phyloP scores from a whole-genome alignment of 2,113 vertebrate genomes.

The Cephalopterus ornatus region DNA sequence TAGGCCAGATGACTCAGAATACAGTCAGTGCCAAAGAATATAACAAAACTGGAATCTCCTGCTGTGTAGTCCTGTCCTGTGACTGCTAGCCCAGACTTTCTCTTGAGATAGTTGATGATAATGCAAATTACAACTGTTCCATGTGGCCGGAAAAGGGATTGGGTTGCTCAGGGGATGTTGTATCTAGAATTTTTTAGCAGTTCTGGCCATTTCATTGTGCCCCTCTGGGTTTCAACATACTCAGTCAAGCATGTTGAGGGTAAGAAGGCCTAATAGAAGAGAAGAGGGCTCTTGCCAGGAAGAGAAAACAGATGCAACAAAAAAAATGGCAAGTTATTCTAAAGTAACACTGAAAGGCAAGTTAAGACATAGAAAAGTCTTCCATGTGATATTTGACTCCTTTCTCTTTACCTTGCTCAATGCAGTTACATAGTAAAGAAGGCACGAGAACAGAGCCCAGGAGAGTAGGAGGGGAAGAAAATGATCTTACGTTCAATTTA shows the following conservation, averaged over 20 bases:
- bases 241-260: background rate
- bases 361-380: background rate
- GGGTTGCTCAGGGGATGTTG: background rate
- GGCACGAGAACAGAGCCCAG: background rate
- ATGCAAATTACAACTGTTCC: constrained; percentile 1
- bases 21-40: constrained; percentile 3
- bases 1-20: constrained; percentile 41
- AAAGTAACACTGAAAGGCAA: background rate
- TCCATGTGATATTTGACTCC: background rate
- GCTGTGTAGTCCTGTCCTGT: background rate
- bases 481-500: background rate
- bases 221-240: background rate
- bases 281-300: background rate
- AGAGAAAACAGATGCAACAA: background rate
- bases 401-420: background rate
- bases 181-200: background rate
- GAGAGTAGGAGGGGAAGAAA: background rate
- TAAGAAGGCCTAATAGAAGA: background rate
- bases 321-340: background rate
- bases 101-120: constrained; percentile 3
- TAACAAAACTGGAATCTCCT: constrained; percentile 2
- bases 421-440: background rate
- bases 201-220: background rate
- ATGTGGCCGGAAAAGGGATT: background rate
- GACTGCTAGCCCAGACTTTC: background rate